A percentile compares a stretch with the other conserved stretches of the same genome.
Conservation (phyloP, 2,113 vertebrate genomes). For the Crotalus tigris region DNA sequence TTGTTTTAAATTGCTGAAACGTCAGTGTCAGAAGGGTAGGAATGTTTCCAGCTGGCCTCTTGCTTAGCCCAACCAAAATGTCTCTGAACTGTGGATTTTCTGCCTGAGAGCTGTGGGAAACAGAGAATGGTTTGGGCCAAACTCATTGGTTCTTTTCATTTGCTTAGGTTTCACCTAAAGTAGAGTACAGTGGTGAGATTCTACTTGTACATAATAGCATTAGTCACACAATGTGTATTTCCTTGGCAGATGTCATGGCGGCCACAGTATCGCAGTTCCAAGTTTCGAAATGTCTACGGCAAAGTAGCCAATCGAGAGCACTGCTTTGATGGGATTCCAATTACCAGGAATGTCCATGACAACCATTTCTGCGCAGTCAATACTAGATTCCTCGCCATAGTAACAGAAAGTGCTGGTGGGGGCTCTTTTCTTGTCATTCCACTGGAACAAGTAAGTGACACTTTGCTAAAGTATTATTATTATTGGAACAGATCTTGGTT, state of each 20-base stretch:
- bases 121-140: not conserved
- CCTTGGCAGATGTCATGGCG: constrained; percentile 96
- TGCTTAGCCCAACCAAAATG: not conserved
- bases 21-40: not conserved
- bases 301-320: constrained; percentile 93
- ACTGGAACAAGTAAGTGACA: constrained; percentile 82
- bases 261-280: constrained; percentile 97
- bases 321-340: constrained; percentile 93
- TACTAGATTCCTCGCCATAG: constrained; percentile 88
- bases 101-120: not conserved
- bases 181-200: constrained; percentile 10
- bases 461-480: not conserved
- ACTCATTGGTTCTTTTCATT: not conserved
- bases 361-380: constrained; percentile 98
- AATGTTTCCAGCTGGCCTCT: too few species aligned
- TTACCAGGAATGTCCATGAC: constrained; percentile 98
- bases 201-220: not conserved
- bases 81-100: not conserved
- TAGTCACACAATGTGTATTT: not conserved
- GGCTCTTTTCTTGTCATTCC: constrained; percentile 94
- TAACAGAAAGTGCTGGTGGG: constrained; percentile 90
- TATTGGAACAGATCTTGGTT: not conserved
- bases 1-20: not conserved
- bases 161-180: not conserved
- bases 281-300: constrained; percentile 98